These are phyloP conservation scores for Eremobia ochroleuca DNA, from an alignment of 2,888 invertebrate genomes.

Conservation along the genomic window DNA sequence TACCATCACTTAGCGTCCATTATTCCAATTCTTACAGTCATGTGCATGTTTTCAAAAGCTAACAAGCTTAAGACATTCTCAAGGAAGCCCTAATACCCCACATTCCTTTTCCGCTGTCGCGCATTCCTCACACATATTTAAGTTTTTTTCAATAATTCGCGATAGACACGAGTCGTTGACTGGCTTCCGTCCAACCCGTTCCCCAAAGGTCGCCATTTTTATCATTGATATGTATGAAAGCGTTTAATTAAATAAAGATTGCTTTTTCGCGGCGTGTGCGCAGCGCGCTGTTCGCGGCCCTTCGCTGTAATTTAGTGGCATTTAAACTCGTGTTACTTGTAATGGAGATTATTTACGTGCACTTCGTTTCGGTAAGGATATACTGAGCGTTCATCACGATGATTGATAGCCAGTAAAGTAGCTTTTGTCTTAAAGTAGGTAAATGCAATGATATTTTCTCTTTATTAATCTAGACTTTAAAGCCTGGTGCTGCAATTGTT, in stretches of 20 bases:
- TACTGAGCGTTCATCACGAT: constrained; percentile 36
- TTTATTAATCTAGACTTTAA: constrained; percentile 13
- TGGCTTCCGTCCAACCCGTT: constrained; percentile 42
- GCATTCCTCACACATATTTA: constrained; percentile 44
- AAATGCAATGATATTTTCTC: not conserved
- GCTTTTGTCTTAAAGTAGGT: not conserved
- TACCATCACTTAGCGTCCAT: constrained; percentile 58
- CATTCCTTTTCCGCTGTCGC: constrained; percentile 55
- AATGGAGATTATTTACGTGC: constrained; percentile 67
- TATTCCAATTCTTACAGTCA: constrained; percentile 66
- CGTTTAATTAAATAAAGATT: constrained; percentile 78
- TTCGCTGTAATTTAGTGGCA: constrained; percentile 68
- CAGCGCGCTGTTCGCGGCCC: constrained; percentile 54
- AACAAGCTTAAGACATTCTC: constrained; percentile 65
- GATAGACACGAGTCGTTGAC: constrained; percentile 35
- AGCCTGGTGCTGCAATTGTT: not conserved
- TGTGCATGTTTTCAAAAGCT: constrained; percentile 61
- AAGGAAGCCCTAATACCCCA: constrained; percentile 62
- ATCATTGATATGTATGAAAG: constrained; percentile 73
- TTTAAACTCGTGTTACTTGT: constrained; percentile 68
- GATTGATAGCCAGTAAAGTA: constrained; percentile 22
- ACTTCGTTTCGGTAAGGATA: constrained; percentile 24
- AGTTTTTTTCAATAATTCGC: constrained; percentile 38
- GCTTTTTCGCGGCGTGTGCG: constrained; percentile 69
- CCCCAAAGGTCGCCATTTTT: constrained; percentile 72